Base-by-base conservation (phyloP, 2,797 vertebrate species). In the Crossoptilon crossoptilon region DNA sequence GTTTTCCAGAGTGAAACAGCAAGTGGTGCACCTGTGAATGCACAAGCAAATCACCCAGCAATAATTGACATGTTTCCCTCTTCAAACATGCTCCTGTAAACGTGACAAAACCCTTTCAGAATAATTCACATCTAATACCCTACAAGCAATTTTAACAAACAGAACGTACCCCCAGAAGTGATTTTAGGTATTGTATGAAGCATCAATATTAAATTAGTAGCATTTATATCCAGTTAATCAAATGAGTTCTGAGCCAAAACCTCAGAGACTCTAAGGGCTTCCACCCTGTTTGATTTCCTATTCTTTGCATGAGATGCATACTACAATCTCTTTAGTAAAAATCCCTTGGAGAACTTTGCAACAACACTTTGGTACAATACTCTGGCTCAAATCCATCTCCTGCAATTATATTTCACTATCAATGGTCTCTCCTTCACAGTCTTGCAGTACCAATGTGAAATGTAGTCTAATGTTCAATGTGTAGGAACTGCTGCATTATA, bases 231-330 rank as follows among this genome's bases (percentile, higher is more conserved):
- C 67, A 67, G 84, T 81, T 91, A 95, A 93, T 84, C 87, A 93
- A 94, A 91, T 23, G 7, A 86, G 77, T 75, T 55, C 82, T 84
- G 67, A 93, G 90, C 81, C 87, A 95, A 94, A 96, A 95, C 88
- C 91, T 92, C 89, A 90, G 68, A 87, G 59, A 78, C 80, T 95
- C 76, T 76, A 53, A 91, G 68, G 87, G 53, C 44, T 93, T 95
- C 77, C 31, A 68, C 17, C 37, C 39, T 58, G 73, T 89, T 87
- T 85, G 91, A 91, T 87, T 95, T 95, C 39, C 63, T 86, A 2
- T 84, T 75, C 83, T 93, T 91, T 49, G 67, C 59, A 91, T 29
- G 67, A 92, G 82, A 92, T 73, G 48, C 23, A 67, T 4, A 0
- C 70, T 89, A 64, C 51, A 69, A 56, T 43, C 82, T 92, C 82